Conservation (phyloP, 2,797 vertebrate genomes). For the Gadopsis bispinosus region DNA sequence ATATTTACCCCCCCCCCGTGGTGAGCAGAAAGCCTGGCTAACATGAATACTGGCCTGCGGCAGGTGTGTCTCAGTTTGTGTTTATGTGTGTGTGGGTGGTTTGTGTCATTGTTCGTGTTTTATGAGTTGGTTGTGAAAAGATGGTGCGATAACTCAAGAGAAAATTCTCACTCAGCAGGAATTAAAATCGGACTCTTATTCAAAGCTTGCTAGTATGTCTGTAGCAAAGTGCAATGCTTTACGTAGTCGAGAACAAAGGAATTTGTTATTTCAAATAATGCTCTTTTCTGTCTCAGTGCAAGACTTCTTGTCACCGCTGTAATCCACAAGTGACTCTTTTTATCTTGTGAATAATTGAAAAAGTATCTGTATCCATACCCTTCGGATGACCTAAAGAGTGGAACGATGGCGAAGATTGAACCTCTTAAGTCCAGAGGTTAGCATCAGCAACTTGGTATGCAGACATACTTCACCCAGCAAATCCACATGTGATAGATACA, state of each 20-base stretch:
- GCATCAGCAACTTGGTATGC: slow-evolving; percentile 60
- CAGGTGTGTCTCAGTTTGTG: slow-evolving; percentile 33
- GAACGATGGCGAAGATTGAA: slow-evolving; percentile 31
- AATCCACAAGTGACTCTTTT: slow-evolving; percentile 36
- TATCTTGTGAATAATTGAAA: slow-evolving; percentile 31
- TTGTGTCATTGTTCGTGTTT: slow-evolving; percentile 60
- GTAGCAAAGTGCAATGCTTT: slow-evolving; percentile 27
- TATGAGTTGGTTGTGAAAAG: slow-evolving; percentile 54
- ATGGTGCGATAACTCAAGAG: slow-evolving; percentile 48
- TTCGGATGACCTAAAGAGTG: slow-evolving; percentile 16
- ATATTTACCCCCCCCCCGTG: slow-evolving; percentile 63
- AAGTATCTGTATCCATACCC: slow-evolving; percentile 19
- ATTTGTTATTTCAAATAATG: slow-evolving; percentile 44
- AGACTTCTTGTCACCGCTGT: slow-evolving; percentile 16
- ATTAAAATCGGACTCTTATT: slow-evolving; percentile 53
- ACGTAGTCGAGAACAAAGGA: slow-evolving; percentile 50
- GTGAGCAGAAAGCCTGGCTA: slow-evolving; percentile 46
- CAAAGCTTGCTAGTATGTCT: slow-evolving; percentile 23
- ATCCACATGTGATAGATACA: slow-evolving; percentile 70
- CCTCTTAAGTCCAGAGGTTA: slow-evolving; percentile 48
- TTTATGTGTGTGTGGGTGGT: slow-evolving; percentile 30
- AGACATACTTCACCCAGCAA: slow-evolving; percentile 50
- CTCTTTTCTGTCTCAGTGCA: slow-evolving; percentile 34
- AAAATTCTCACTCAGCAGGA: slow-evolving; percentile 42
- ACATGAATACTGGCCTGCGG: slow-evolving; percentile 34